Percentiles rank a stretch among this genome's conserved stretches.
phyloP scores from a whole-genome alignment of 2,113 vertebrate genomes.

The Xiphias gladius region DNA sequence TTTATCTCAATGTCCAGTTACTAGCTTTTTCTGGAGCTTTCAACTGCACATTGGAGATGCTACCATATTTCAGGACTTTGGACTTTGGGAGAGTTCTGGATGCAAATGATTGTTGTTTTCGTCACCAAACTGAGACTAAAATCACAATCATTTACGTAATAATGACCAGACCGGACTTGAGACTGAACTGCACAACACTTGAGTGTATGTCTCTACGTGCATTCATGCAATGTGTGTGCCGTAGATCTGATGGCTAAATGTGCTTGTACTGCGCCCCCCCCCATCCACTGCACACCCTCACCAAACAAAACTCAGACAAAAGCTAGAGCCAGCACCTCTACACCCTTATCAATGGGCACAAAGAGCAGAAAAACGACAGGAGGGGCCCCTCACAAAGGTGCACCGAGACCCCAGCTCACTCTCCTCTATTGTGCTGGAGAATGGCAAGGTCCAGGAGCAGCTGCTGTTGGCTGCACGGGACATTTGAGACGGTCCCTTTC shows the following conservation, averaged over 20 bases:
- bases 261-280: conserved; percentile 35
- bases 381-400: conserved; percentile 75
- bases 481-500: conserved; percentile 81
- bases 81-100: background rate
- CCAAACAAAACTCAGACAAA: conserved; percentile 76
- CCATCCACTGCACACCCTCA: conserved; percentile 25
- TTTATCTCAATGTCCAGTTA: background rate
- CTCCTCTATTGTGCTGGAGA: conserved; percentile 77
- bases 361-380: conserved; percentile 63
- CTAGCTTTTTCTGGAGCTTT: background rate
- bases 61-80: background rate
- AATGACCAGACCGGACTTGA: background rate
- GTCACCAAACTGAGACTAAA: background rate
- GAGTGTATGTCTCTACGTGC: background rate
- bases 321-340: conserved; percentile 73
- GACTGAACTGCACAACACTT: background rate
- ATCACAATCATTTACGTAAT: background rate
- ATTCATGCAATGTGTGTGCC: background rate
- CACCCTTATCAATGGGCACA: conserved; percentile 67
- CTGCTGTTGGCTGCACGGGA: conserved; percentile 81
- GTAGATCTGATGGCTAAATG: conserved; percentile 75
- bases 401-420: conserved; percentile 60
- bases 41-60: too few species aligned
- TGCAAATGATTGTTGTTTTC: background rate
- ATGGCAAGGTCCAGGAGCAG: conserved; percentile 77